Evolutionary conservation across 2,113 vertebrate genomes (phyloP).

Genomic region (Leptobrachium leishanense): DNA sequence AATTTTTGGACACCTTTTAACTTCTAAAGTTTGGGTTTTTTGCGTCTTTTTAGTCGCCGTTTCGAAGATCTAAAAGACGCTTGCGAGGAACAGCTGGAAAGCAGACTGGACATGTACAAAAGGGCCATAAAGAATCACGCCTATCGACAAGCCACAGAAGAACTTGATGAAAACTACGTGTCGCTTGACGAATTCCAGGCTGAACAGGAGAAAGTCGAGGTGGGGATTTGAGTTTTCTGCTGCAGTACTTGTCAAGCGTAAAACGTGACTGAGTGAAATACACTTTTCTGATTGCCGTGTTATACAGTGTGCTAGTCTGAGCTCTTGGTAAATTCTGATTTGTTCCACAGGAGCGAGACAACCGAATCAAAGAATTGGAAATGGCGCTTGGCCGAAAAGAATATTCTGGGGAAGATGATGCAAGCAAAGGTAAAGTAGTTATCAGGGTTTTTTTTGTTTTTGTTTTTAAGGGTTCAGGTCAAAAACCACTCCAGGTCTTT

Average conservation of each 20-base stretch:
- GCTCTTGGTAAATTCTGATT: neutral
- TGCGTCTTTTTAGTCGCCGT: conserved; percentile 65
- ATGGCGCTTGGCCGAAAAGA: conserved; percentile 54
- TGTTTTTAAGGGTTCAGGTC: too few relatives aligned
- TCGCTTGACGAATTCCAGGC: conserved; percentile 77
- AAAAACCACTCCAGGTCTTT: too few relatives aligned
- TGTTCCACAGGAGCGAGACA: conserved; percentile 58
- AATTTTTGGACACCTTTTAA: neutral
- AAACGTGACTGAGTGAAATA: too few relatives aligned
- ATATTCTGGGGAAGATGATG: conserved; percentile 40
- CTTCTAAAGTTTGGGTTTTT: neutral
- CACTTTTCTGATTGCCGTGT: neutral
- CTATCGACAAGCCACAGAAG: conserved; percentile 78
- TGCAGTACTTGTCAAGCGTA: too few relatives aligned
- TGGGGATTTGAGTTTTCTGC: conserved; percentile 46
- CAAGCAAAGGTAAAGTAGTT: conserved; percentile 49
- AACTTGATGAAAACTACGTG: conserved; percentile 80
- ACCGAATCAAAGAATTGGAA: conserved; percentile 58
- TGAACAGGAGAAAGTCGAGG: conserved; percentile 82
- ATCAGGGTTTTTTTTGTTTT: neutral
- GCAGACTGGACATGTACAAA: conserved; percentile 87
- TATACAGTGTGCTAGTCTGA: too few relatives aligned
- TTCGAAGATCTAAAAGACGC: conserved; percentile 81
- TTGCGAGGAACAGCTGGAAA: conserved; percentile 83
- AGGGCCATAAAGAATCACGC: conserved; percentile 86